Conservation (phyloP, 30 jellyfish, hydroid and myxozoan genomes). For the Chrysaora quinquecirrha region DNA sequence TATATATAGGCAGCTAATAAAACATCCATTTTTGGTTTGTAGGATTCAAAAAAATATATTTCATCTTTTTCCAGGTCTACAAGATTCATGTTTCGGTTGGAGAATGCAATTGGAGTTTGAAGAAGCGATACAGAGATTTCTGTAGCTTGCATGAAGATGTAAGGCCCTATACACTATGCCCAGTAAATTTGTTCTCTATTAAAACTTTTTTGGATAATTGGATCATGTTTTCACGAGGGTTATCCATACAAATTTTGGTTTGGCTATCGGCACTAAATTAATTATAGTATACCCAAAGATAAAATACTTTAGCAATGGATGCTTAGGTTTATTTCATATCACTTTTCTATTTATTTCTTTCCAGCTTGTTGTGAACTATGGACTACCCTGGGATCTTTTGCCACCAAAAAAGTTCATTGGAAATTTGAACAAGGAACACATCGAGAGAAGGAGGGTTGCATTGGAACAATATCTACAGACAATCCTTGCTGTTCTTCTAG, state of each 20-base stretch:
- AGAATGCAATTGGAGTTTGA: constrained; percentile 80
- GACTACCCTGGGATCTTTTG: constrained; percentile 91
- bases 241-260: no score
- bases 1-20: no score
- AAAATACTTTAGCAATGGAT: no score
- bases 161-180: no score
- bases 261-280: no score
- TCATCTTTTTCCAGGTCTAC: constrained; percentile 64
- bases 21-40: no score
- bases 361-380: constrained; percentile 83
- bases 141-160: constrained; percentile 89
- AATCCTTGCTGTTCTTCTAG: constrained; percentile 51
- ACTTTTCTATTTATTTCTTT: no score
- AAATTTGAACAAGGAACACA: constrained; percentile 68
- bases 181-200: no score
- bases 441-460: constrained; percentile 77
- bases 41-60: no score
- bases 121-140: constrained; percentile 82
- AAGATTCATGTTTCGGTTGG: constrained; percentile 76
- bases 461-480: constrained; percentile 74
- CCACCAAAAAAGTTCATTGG: constrained; percentile 94
- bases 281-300: no score
- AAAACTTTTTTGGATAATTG: neutral
- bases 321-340: no score
- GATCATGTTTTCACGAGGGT: no score